Evolutionary conservation across 2,113 vertebrate genomes (phyloP), one percentile per base, ranked within the genome.

Genomic region (Corythoichthys haematopterus): DNA sequence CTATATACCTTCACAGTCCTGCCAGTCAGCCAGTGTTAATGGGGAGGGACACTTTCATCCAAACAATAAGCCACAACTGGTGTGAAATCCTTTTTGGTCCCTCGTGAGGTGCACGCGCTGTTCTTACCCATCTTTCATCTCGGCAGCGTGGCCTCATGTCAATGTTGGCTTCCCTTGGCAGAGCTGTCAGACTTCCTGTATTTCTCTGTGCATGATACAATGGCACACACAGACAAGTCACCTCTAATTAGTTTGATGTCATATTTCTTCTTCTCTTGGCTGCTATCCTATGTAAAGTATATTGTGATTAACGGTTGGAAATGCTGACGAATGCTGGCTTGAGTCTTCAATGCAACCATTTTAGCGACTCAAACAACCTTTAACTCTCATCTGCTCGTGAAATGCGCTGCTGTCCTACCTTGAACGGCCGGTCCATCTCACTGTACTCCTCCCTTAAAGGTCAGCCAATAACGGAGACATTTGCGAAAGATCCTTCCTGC

Each of bases 401-500:
- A 87, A 78, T 87, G 82, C 72, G 66, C 77, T 79, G 74, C 75
- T 69, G 64, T 84, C 71, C 79, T 80, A 87, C 90, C 85, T 93
- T 90, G 86, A 91, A 88, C 83, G 43, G 66, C 78, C 82, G 80
- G 73, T 84, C 81, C 86, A 88, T 86, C 80, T 84, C 77, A 70
- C 81, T 80, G 83, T 81, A 84, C 88, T 84, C 73, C 69, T 74
- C 72, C 66, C 78, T 65, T 4, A 51, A 14, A 76, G 90, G 91
- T 91, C 84, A 88, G 86, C 80, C 88, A 90, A 91, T 91, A 89
- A 78, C 85, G 52, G 88, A 87, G 88, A 89, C 85, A 65, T 86
- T 89, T 86, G 74, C 89, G 89, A 93, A 92, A 90, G 90, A 89
- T 87, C 83, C 79, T 93, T 93, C 92, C 90, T 80, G 70, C 85